Base-by-base conservation (phyloP, 2,888 invertebrate species). In the Tricholauxania praeusta region DNA sequence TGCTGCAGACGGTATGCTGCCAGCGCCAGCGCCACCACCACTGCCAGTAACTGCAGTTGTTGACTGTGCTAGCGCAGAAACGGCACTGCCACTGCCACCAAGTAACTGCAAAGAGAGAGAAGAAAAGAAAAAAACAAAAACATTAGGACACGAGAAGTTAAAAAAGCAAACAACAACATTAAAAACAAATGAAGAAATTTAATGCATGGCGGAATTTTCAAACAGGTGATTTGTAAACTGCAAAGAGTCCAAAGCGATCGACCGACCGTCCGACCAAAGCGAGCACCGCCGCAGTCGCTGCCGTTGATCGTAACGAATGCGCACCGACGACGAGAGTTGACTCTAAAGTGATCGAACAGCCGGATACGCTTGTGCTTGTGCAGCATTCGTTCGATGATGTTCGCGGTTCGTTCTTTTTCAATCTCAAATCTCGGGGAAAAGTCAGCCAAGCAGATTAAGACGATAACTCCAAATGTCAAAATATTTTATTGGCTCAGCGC, bases 401-500 rank as follows among this genome's bases (percentile, higher is more conserved):
- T 4, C 28, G 57, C 39, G 19, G 32, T 60, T 28, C 51, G 28
- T 59, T 51, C 49, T 19, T 6, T n/a, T 28, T 15, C 69, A 71
- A 71, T 74, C 66, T 71, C 49, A 62, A 60, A 74, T 74, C 71
- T 39, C 17, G 55, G 57, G 22, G 77, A 84, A 78, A 84, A 85
- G 78, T 83, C 84, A 84, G 82, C 79, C 79, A 83, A 84, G 84
- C 84, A 84, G 84, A 84, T 84, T 84, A 85, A 84, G 85, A 85
- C 85, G 84, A 84, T 84, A 84, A 84, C 84, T 85, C 80, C 84
- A 82, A 84, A 84, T 85, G 84, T 84, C 84, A 85, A 84, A 84
- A 84, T 84, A 84, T 84, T 84, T 84, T 84, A 84, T 84, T 84
- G 83, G 85, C 84, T 82, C 83, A 83, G 84, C 83, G 84, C 84